A percentile compares a stretch with the other conserved stretches of the same genome.
Evolutionary conservation across 2,888 invertebrate species (phyloP).

Genomic region (Anticlea derivata): DNA sequence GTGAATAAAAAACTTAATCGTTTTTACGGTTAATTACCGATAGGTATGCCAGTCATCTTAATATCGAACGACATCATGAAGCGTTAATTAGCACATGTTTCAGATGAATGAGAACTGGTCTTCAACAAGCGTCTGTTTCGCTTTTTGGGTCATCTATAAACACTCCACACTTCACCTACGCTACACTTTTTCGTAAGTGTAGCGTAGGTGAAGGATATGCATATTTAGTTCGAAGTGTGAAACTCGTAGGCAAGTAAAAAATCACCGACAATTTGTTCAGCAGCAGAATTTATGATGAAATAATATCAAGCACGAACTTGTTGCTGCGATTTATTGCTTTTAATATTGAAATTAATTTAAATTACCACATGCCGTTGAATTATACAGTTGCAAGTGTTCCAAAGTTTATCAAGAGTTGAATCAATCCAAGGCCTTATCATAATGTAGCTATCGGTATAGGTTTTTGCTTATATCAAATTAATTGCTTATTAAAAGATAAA

Average conservation of each 20-base stretch:
- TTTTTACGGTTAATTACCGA: too few species aligned
- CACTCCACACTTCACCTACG: too few species aligned
- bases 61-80: slow-evolving; percentile 10
- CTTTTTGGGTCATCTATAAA: slow-evolving; percentile 31
- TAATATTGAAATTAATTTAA: slow-evolving; percentile 11
- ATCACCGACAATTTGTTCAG: slow-evolving; percentile 28
- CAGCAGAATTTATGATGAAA: slow-evolving; percentile 8
- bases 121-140: slow-evolving; percentile 18
- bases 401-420: slow-evolving; percentile 16
- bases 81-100: slow-evolving; percentile 22
- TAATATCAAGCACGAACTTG: slow-evolving; percentile 14
- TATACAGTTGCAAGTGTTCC: background rate
- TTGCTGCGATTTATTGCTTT: slow-evolving; percentile 17
- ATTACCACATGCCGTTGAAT: slow-evolving; percentile 1
- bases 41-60: background rate
- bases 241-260: slow-evolving; percentile 25
- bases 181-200: slow-evolving; percentile 22
- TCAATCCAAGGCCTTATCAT: slow-evolving; percentile 15
- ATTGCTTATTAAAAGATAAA: slow-evolving; percentile 11
- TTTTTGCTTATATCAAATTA: slow-evolving; percentile 14
- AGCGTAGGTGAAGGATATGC: slow-evolving; percentile 36
- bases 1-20: too few species aligned
- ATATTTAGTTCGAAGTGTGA: slow-evolving; percentile 10
- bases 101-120: slow-evolving; percentile 23
- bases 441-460: slow-evolving; percentile 10